phyloP scores from a whole-genome alignment of 2,113 vertebrate species.

The Dipodomys ordii region DNA sequence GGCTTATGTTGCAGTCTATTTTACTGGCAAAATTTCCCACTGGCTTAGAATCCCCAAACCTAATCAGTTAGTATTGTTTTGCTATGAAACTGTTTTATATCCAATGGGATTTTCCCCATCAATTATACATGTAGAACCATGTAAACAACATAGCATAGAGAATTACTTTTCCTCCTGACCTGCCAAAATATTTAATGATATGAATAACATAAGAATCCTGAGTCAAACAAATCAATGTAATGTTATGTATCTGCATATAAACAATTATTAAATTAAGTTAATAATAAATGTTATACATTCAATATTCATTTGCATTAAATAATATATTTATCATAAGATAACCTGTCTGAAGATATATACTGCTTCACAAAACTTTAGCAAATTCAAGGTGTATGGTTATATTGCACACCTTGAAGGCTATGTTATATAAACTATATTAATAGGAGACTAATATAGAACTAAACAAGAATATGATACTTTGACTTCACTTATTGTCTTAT shows the following conservation, averaged over 20 bases:
- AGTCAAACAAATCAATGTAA: neutral
- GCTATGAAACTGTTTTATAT: slow-evolving; percentile 25
- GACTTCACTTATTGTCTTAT: neutral
- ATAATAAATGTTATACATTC: neutral
- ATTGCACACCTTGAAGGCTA: neutral
- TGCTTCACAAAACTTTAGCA: no score
- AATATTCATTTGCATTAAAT: neutral
- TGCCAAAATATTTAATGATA: neutral
- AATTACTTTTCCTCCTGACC: neutral
- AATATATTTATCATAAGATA: neutral
- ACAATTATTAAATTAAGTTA: neutral
- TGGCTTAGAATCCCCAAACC: slow-evolving; percentile 24
- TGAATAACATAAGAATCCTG: neutral
- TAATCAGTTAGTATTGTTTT: slow-evolving; percentile 30
- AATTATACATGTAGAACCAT: slow-evolving; percentile 4
- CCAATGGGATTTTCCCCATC: neutral
- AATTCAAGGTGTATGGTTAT: no score
- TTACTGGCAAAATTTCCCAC: neutral
- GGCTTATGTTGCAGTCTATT: neutral
- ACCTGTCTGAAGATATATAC: neutral
- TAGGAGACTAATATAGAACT: neutral
- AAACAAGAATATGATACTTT: neutral
- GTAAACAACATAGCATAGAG: neutral
- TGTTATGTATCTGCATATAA: neutral
- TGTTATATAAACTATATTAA: neutral